Evolutionary conservation across 2,888 invertebrate genomes (phyloP).

Genomic region (Graphium colonna): DNA sequence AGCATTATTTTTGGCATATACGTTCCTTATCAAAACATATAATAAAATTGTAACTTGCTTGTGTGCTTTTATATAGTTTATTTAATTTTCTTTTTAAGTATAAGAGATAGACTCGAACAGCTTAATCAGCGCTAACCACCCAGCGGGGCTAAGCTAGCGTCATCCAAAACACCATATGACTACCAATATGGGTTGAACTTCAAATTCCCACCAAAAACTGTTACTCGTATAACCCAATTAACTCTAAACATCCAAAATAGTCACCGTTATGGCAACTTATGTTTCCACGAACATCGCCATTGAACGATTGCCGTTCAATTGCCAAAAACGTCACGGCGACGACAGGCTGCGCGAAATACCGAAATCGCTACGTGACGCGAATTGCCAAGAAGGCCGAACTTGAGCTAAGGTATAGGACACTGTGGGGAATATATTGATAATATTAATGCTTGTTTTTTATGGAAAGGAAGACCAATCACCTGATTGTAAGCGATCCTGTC

Average conservation of each 20-base stretch:
- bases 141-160: background rate
- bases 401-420: constrained; percentile 9
- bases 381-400: constrained; percentile 16
- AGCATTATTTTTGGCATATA: too few species aligned
- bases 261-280: constrained; percentile 14
- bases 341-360: constrained; percentile 27
- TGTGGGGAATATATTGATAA: background rate
- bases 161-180: too few species aligned
- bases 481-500: too few species aligned
- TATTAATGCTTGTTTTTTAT: too few species aligned
- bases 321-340: constrained; percentile 28
- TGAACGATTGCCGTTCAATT: constrained; percentile 23
- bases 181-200: too few species aligned
- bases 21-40: too few species aligned
- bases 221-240: background rate
- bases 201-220: background rate
- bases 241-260: background rate
- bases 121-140: background rate
- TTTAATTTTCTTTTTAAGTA: too few species aligned
- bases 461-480: too few species aligned
- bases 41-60: too few species aligned
- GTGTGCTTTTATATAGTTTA: too few species aligned
- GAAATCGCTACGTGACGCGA: constrained; percentile 25
- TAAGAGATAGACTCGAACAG: too few species aligned
- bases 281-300: constrained; percentile 13